Base-by-base conservation (phyloP, 2,888 invertebrate species). In the Aleiodes leptofemur region DNA sequence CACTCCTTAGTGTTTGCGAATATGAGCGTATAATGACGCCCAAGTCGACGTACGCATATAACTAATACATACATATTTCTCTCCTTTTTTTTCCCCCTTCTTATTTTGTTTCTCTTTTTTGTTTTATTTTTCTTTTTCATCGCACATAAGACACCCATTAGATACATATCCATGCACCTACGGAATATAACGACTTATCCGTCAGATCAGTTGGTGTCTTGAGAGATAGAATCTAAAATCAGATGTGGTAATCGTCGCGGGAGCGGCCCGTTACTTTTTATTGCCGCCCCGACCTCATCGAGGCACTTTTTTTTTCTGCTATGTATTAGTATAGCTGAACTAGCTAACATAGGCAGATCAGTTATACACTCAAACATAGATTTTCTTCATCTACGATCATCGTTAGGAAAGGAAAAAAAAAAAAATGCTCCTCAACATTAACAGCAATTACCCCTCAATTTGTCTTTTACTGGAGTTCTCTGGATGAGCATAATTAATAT, bases 191-290 rank as follows among this genome's bases (percentile, higher is more conserved):
- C 64, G 50, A 56, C 51, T 70, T 70, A 73, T 75, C 68, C 71
- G 59, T 66, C 23, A 43, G 59, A 73, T 74, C 78, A 50, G 57
- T 57, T 48, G 38, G 66, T 75, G 74, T 70, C 76, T 64, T 73
- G 77, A 72, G 76, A 74, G 70, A 79, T 76, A 77, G 77, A 80
- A 80, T 80, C 81, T 82, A 76, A 80, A 82, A 82, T 82, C 79
- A 82, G 77, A 82, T 82, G 78, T 81, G 81, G 82, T 80, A 82
- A 82, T 82, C 81, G 80, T 78, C 78, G 79, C 76, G 77, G 80
- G 81, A 80, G 80, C 78, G 81, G 79, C 79, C 80, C 80, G 80
- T 81, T 82, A 81, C 78, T 79, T 82, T 81, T 82, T 79, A 82
- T 78, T 79, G 76, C 78, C 76, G 71, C 76, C 76, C 77, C 78